Percentiles rank a stretch among this genome's conserved stretches.
phyloP scores from a whole-genome alignment of 1,140 invertebrate genomes.

The Homalodisca vitripennis region DNA sequence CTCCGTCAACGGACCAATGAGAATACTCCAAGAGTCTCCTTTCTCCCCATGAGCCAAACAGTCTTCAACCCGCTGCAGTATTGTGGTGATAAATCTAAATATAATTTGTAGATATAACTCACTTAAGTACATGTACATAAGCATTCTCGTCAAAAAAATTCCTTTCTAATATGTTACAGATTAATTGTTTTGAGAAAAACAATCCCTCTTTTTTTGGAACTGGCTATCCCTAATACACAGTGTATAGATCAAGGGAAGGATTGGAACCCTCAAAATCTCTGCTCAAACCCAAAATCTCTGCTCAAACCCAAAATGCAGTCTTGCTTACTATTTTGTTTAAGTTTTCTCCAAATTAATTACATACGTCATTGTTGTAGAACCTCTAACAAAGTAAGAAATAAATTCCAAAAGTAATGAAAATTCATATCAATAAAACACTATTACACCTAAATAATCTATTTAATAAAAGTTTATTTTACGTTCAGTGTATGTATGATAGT shows the following conservation, averaged over 20 bases:
- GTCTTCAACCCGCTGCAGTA: conserved; percentile 10
- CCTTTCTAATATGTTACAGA: neutral
- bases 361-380: too few relatives aligned
- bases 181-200: neutral
- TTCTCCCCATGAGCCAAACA: neutral
- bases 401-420: too few relatives aligned
- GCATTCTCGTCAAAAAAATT: neutral
- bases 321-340: too few relatives aligned
- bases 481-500: too few relatives aligned
- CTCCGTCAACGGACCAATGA: conserved; percentile 12
- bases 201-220: neutral
- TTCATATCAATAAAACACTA: too few relatives aligned
- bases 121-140: neutral
- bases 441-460: too few relatives aligned
- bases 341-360: too few relatives aligned
- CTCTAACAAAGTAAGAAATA: too few relatives aligned
- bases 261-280: neutral
- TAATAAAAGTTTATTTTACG: too few relatives aligned
- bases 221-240: neutral
- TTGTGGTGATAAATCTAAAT: neutral
- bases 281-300: neutral
- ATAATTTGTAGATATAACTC: neutral
- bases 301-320: too few relatives aligned
- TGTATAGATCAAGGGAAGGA: neutral
- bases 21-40: conserved; percentile 15